Evolutionary conservation across 2,888 invertebrate genomes (phyloP), one percentile per base, ranked within the genome.

Genomic region (Plusia festucae): DNA sequence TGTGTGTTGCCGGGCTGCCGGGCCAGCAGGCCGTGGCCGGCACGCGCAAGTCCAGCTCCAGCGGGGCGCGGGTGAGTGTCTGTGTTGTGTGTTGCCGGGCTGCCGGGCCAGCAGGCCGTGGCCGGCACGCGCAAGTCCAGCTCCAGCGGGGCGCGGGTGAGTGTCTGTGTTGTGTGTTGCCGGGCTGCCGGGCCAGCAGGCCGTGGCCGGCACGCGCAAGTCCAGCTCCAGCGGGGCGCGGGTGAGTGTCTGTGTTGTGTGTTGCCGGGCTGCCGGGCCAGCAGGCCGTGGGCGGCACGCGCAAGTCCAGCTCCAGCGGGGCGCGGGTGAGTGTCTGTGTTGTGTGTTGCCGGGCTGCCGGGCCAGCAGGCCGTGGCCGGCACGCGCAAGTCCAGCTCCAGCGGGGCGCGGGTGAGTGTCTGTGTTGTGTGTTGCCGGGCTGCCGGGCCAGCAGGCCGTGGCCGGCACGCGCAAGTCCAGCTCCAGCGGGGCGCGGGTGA

Each of bases 321-420:
- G 99, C 99, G 89, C 99, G 99, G 93, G 98, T 66, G 9, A 18
- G 20, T 5, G 6, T 5, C n/a, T n/a, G n/a, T n/a, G n/a, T n/a
- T n/a, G n/a, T n/a, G n/a, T n/a, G n/a, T n/a, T n/a, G n/a, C n/a
- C n/a, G n/a, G n/a, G n/a, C n/a, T 6, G 3, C 16, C 16, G 16
- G n/a, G 18, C 18, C 16, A 99, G 46, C 99, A 99, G 90, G 99
- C 99, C 0, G 99, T 99, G 87, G 99, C 99, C 57, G 99, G 99
- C 49, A 97, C 97, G 20, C 96, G 98, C 81, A 96, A 97, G 95
- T 99, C 99, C 80, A 98, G 98, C 71, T 99, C 99, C 15, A 59
- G 51, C 49, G 99, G 99, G 85, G 99, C 99, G 88, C 99, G 99
- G 93, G 99, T 77, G 20, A 27, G 27, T 27, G 27, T 27, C n/a